Evolutionary conservation across 2,888 invertebrate species (phyloP).

Genomic region (Cerastis rubricosa): DNA sequence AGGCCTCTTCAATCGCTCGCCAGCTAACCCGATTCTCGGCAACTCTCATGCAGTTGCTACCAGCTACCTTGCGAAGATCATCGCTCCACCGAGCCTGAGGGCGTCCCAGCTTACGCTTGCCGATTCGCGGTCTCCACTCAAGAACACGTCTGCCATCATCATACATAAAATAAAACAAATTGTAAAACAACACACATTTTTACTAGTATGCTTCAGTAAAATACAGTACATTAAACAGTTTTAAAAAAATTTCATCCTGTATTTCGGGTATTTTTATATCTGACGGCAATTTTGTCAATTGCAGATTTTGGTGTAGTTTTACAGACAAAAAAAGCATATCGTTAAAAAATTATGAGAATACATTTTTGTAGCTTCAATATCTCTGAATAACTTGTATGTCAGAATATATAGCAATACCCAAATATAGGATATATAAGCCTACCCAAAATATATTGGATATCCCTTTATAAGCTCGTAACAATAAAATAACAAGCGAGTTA

Average conservation of each 20-base stretch:
- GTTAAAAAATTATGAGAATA: background rate
- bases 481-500: slow-evolving; percentile 49
- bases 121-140: no score
- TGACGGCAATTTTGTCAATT: background rate
- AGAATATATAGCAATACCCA: slow-evolving; percentile 4
- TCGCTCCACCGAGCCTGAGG: no score
- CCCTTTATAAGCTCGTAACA: slow-evolving; percentile 49
- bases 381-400: background rate
- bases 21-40: no score
- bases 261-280: slow-evolving; percentile 11
- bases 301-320: slow-evolving; percentile 8
- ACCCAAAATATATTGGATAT: slow-evolving; percentile 45
- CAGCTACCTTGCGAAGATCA: no score
- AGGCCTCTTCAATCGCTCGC: no score
- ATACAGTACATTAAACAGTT: background rate
- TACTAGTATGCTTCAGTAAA: background rate
- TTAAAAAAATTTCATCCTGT: background rate
- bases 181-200: no score
- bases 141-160: no score
- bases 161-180: background rate
- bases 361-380: background rate
- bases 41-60: no score
- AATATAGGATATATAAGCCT: slow-evolving; percentile 8
- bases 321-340: background rate
- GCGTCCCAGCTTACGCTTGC: no score